Base-by-base conservation (phyloP, 2,888 invertebrate species). In the Epinotia nisella region DNA sequence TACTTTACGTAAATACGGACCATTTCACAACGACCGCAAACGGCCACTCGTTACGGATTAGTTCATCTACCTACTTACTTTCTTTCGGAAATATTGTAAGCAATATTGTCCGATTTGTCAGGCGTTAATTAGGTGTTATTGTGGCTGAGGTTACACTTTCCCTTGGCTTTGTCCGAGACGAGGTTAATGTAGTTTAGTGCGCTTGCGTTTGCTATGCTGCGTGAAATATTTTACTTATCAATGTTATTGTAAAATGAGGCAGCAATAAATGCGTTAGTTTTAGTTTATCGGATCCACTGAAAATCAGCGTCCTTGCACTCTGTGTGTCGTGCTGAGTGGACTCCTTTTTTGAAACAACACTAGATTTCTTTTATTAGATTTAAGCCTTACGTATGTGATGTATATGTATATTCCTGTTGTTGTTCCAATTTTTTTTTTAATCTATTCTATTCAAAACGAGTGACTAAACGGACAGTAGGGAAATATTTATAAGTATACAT, bases 11-110 rank as follows among this genome's bases (percentile, higher is more conserved):
- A 82, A 84, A 82, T 80, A 79, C 78, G 77, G 78, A 78, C 81
- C 82, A 79, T 82, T 82, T 81, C 79, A 82, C 78, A 86, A 83
- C 80, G 81, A 80, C 75, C 67, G 61, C 80, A 82, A 84, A 79
- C 78, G 80, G 78, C 76, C 75, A 80, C 81, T 80, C 79, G 81
- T 83, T 78, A 80, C 80, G 82, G 76, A 75, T 78, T 77, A 79
- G 67, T 66, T 73, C 64, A 61, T 78, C 76, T 77, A 76, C 78
- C 78, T 80, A 79, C 78, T 78, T 77, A 76, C 78, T 79, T 80
- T 79, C 78, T 78, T 83, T 79, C 80, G 68, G 71, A 77, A 79
- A 79, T 64, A 75, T 71, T 70, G 72, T 77, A 19, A 39, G 70
- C 74, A 75, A 73, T 71, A 77, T 68, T 76, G 66, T 70, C 71